phyloP scores from a whole-genome alignment of 2,797 vertebrate genomes.

The Sebastes diaconus region DNA sequence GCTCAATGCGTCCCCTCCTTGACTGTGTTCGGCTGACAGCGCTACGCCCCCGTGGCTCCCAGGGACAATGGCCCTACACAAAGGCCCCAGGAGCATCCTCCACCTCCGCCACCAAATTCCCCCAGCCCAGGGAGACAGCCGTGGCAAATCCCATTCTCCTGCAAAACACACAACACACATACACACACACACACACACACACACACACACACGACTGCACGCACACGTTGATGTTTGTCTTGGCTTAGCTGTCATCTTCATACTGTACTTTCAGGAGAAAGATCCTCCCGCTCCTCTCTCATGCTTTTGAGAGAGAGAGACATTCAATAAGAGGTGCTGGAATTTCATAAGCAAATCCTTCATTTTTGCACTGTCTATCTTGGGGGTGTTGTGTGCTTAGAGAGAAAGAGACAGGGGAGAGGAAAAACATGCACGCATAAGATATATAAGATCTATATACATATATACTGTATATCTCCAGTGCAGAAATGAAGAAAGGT shows the following conservation, averaged over 20 bases:
- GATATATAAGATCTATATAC: slow-evolving; percentile 64
- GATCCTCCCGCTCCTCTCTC: neutral
- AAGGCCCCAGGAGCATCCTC: slow-evolving; percentile 70
- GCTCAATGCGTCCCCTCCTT: slow-evolving; percentile 59
- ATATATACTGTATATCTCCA: slow-evolving; percentile 32
- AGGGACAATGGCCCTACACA: slow-evolving; percentile 74
- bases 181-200: neutral
- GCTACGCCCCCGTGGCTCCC: slow-evolving; percentile 72
- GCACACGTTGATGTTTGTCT: slow-evolving; percentile 63
- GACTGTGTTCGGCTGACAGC: slow-evolving; percentile 73
- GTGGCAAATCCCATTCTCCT: slow-evolving; percentile 79
- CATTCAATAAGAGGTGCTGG: slow-evolving; percentile 53
- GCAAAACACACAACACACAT: slow-evolving; percentile 42
- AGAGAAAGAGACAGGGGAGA: slow-evolving; percentile 19
- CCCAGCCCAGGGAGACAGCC: slow-evolving; percentile 71
- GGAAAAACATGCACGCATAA: slow-evolving; percentile 35
- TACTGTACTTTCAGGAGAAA: slow-evolving; percentile 65
- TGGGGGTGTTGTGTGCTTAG: slow-evolving; percentile 37
- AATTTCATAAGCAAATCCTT: slow-evolving; percentile 70
- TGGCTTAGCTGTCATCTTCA: slow-evolving; percentile 61
- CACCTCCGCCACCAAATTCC: slow-evolving; percentile 72
- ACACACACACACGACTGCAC: slow-evolving; percentile 4
- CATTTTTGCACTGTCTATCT: slow-evolving; percentile 49
- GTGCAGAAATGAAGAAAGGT: slow-evolving; percentile 17
- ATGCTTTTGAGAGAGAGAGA: slow-evolving; percentile 44